These are phyloP conservation scores for Drosophila lowei DNA, from an alignment of 1,140 invertebrate genomes.

Conservation along the genomic window DNA sequence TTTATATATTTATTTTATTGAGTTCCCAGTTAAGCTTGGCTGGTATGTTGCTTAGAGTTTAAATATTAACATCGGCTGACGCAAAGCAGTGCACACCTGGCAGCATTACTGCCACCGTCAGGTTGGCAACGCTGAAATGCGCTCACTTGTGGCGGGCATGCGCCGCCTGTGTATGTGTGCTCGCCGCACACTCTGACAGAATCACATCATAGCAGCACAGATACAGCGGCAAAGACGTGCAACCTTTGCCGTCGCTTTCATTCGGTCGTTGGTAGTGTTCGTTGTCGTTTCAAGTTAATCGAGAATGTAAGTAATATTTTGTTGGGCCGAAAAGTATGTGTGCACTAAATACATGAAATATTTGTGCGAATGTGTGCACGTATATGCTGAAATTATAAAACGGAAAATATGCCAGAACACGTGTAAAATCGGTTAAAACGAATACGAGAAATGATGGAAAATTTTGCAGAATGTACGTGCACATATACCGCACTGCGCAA, in stretches of 20 bases:
- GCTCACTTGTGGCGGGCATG: constrained; percentile 33
- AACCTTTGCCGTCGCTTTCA: constrained; percentile 69
- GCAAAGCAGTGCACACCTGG: constrained; percentile 29
- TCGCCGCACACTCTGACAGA: constrained; percentile 5
- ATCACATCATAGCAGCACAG: constrained; percentile 32
- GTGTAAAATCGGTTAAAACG: constrained; percentile 38
- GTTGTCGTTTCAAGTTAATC: constrained; percentile 79
- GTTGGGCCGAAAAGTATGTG: constrained; percentile 64
- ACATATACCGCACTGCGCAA: constrained; percentile 20
- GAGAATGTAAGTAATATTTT: constrained; percentile 77
- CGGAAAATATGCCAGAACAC: constrained; percentile 43
- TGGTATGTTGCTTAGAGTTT: constrained; percentile 15
- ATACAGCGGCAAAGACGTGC: constrained; percentile 62
- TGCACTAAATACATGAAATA: constrained; percentile 28
- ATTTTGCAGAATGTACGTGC: constrained; percentile 29
- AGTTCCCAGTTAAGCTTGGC: background rate
- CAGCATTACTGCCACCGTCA: constrained; percentile 38
- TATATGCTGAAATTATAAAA: constrained; percentile 50
- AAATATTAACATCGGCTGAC: constrained; percentile 16
- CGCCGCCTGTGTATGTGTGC: constrained; percentile 30
- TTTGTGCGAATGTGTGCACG: constrained; percentile 20
- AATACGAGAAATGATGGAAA: constrained; percentile 31
- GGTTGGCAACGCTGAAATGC: constrained; percentile 38
- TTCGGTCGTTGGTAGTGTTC: constrained; percentile 79
- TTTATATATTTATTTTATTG: too few species aligned